Evolutionary conservation across 2,797 vertebrate genomes (phyloP).

Genomic region (Somateria mollissima): DNA sequence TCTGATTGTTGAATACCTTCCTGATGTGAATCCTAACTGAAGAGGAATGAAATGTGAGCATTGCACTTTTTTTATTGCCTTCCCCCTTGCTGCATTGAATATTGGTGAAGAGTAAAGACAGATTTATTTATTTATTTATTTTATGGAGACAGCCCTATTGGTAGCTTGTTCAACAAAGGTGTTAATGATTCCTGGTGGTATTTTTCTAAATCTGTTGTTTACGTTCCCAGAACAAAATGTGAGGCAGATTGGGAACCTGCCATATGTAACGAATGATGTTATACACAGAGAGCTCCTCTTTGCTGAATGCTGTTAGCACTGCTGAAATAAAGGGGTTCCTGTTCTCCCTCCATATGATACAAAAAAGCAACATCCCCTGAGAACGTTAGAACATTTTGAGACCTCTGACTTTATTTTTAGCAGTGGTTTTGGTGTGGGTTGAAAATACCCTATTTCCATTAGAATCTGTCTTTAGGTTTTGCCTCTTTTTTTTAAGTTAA

Average conservation of each 20-base stretch:
- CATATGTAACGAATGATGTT: not conserved
- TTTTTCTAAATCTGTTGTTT: constrained; percentile 26
- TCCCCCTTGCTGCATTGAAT: not conserved
- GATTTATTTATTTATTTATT: not conserved
- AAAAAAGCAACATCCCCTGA: not conserved
- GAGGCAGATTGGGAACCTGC: constrained; percentile 7
- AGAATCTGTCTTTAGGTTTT: not conserved
- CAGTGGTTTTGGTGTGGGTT: not conserved
- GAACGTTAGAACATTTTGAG: not conserved
- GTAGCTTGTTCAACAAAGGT: constrained; percentile 7
- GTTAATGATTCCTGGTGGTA: constrained; percentile 25
- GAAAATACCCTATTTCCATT: not conserved
- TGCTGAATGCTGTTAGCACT: not conserved
- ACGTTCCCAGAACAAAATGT: constrained; percentile 29
- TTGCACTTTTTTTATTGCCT: not conserved
- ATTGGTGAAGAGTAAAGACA: not conserved
- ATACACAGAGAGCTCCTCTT: not conserved
- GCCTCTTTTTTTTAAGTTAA: not conserved
- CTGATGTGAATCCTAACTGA: not conserved
- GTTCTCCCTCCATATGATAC: not conserved
- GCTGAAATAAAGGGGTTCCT: constrained; percentile 2
- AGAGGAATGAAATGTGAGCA: not conserved
- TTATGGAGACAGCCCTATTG: not conserved
- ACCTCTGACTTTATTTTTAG: not conserved
- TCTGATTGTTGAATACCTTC: not conserved